phyloP scores from a whole-genome alignment of 2,113 vertebrate species.

The Galbula dea region DNA sequence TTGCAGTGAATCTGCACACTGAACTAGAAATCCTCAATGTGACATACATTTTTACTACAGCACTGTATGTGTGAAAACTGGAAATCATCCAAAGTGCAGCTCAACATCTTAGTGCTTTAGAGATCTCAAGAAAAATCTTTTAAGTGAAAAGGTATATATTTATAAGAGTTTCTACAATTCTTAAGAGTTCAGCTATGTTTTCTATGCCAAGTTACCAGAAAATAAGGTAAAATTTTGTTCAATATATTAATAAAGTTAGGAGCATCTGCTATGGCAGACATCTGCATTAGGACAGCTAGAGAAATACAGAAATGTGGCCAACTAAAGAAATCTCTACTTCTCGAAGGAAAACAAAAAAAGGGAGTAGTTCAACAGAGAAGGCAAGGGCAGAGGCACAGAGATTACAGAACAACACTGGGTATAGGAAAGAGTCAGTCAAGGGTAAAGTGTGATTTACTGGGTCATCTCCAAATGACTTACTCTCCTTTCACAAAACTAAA shows the following conservation, averaged over 20 bases:
- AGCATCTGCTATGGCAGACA: not conserved
- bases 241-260: not conserved
- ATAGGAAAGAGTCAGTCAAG: not conserved
- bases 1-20: not conserved
- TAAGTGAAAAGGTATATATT: not conserved
- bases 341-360: not conserved
- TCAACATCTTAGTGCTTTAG: not conserved
- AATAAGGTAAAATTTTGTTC: not conserved
- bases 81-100: not conserved
- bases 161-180: not conserved
- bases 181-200: not conserved
- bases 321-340: not conserved
- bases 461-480: not conserved
- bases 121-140: not conserved
- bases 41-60: not conserved
- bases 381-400: not conserved
- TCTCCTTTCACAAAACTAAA: not conserved
- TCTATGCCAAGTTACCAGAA: not conserved
- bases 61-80: not conserved
- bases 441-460: not conserved
- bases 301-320: not conserved
- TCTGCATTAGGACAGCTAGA: not conserved
- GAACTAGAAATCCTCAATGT: not conserved
- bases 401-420: not conserved
- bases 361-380: not conserved